Conservation (phyloP, 2,888 invertebrate species). For the Alloplasta piceator region DNA sequence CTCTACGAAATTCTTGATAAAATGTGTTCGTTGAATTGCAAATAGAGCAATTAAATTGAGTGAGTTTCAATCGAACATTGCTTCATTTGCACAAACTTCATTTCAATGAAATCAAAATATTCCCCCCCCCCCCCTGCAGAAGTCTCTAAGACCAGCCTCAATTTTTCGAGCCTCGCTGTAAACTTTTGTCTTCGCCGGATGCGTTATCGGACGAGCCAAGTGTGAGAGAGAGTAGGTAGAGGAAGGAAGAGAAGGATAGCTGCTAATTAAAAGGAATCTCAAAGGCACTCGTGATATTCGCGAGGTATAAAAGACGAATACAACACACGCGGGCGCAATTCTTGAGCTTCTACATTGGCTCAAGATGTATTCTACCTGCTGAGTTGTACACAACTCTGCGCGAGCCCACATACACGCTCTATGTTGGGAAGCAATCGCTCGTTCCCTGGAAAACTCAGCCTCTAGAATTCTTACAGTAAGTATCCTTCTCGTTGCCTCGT, state of each 20-base stretch:
- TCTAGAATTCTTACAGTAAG: constrained; percentile 60
- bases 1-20: too few species aligned
- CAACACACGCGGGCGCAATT: constrained; percentile 48
- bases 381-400: constrained; percentile 44
- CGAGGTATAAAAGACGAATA: constrained; percentile 45
- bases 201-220: constrained; percentile 59
- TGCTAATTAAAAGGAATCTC: constrained; percentile 70
- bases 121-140: neutral
- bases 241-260: constrained; percentile 44
- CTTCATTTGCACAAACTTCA: constrained; percentile 12
- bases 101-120: constrained; percentile 5
- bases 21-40: neutral
- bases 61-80: neutral
- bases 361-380: constrained; percentile 56
- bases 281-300: constrained; percentile 67
- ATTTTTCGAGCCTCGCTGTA: constrained; percentile 24
- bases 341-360: constrained; percentile 49
- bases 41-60: too few species aligned
- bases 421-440: constrained; percentile 46
- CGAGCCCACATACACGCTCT: constrained; percentile 9
- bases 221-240: constrained; percentile 25
- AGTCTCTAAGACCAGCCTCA: neutral
- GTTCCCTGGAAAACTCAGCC: constrained; percentile 56
- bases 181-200: constrained; percentile 52
- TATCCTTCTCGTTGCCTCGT: constrained; percentile 7